A percentile compares a stretch with the other conserved stretches of the same genome.
These are phyloP conservation scores for Pantherophis guttatus DNA, from an alignment of 2,113 vertebrate genomes.

Conservation along the genomic window DNA sequence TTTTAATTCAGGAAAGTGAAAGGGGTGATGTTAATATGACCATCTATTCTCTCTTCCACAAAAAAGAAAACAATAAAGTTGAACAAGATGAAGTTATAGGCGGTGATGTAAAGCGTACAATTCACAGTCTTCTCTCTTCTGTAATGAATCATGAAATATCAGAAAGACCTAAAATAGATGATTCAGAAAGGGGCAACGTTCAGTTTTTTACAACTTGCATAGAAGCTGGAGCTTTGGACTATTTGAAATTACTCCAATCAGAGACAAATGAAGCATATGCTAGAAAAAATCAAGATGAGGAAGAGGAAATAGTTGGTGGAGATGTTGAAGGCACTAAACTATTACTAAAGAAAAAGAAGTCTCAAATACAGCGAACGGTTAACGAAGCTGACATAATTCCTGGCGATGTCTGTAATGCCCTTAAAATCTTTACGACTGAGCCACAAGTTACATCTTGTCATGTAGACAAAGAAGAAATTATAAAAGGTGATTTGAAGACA, in stretches of 20 bases:
- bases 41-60: slow-evolving; percentile 87
- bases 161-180: slow-evolving; percentile 74
- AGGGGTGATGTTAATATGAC: slow-evolving; percentile 90
- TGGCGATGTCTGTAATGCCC: slow-evolving; percentile 80
- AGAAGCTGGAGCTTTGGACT: slow-evolving; percentile 86
- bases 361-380: slow-evolving; percentile 77
- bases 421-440: slow-evolving; percentile 82
- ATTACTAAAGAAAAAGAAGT: slow-evolving; percentile 71
- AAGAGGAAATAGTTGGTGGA: slow-evolving; percentile 78
- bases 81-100: slow-evolving; percentile 77
- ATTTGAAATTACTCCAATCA: slow-evolving; percentile 80
- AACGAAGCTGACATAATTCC: slow-evolving; percentile 82
- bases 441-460: slow-evolving; percentile 62
- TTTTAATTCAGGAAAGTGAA: slow-evolving; percentile 90
- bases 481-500: slow-evolving; percentile 82
- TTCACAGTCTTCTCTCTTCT: slow-evolving; percentile 77
- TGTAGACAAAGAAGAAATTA: slow-evolving; percentile 76
- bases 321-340: slow-evolving; percentile 82
- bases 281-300: slow-evolving; percentile 58
- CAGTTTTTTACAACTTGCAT: slow-evolving; percentile 90
- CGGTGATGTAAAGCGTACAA: slow-evolving; percentile 79
- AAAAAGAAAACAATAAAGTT: slow-evolving; percentile 62
- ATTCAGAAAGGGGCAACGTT: slow-evolving; percentile 85
- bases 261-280: slow-evolving; percentile 66
- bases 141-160: slow-evolving; percentile 64